phyloP scores from a whole-genome alignment of 2,113 vertebrate species.

The Platycercus adscitus region DNA sequence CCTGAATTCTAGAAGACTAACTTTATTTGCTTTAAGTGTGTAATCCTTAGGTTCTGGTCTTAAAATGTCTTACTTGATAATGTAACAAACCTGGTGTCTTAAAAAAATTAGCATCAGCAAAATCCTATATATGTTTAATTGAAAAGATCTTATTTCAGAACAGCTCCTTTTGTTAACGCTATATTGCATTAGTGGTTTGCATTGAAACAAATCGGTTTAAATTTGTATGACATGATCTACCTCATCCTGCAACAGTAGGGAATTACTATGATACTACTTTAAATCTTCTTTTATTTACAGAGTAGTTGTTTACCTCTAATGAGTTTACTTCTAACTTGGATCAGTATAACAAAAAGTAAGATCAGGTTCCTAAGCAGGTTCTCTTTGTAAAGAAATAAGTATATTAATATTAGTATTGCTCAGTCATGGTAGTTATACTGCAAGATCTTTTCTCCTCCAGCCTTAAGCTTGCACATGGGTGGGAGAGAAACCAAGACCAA shows the following conservation, averaged over 20 bases:
- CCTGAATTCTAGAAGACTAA: not conserved
- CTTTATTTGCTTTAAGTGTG: not conserved
- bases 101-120: not conserved
- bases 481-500: not conserved
- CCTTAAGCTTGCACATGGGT: not conserved
- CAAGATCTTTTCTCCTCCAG: not conserved
- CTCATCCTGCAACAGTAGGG: not conserved
- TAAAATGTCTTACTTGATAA: not conserved
- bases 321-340: not conserved
- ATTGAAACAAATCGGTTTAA: not conserved
- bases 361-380: not conserved
- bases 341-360: not conserved
- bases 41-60: not conserved
- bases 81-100: not conserved
- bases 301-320: not conserved
- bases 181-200: not conserved
- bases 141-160: not conserved
- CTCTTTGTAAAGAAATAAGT: not conserved
- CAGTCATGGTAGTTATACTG: not conserved
- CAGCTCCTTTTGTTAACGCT: not conserved
- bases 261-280: not conserved
- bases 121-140: not conserved
- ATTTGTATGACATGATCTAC: not conserved
- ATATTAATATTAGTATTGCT: not conserved
- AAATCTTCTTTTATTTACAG: not conserved